phyloP scores from a whole-genome alignment of 1,140 invertebrate genomes.

The Pseudomyrmex gracilis region DNA sequence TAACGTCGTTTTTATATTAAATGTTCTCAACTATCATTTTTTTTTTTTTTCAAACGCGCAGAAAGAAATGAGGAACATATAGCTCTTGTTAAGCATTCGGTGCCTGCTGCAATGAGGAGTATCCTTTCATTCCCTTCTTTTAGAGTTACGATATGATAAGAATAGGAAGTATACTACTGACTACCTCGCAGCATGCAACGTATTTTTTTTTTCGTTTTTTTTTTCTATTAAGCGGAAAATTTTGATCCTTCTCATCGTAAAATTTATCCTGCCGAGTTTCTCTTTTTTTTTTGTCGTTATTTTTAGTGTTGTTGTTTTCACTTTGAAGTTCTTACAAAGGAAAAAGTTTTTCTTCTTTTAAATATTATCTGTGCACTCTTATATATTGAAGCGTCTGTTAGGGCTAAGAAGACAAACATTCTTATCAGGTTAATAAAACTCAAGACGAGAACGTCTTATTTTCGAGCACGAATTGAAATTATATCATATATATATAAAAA shows the following conservation, averaged over 20 bases:
- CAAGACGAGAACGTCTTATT: constrained; percentile 63
- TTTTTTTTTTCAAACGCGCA: constrained; percentile 72
- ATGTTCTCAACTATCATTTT: constrained; percentile 70
- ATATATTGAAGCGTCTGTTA: constrained; percentile 52
- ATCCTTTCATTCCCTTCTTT: constrained; percentile 53
- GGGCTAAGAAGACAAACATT: constrained; percentile 61
- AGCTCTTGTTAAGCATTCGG: constrained; percentile 68
- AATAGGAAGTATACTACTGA: constrained; percentile 69
- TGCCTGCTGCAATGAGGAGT: constrained; percentile 67
- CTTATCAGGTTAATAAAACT: constrained; percentile 56
- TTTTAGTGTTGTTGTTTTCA: too few relatives aligned
- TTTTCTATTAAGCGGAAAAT: constrained; percentile 62
- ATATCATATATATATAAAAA: constrained; percentile 55
- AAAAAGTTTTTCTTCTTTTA: constrained; percentile 58
- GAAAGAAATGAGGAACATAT: constrained; percentile 79
- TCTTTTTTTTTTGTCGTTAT: too few relatives aligned
- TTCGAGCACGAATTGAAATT: constrained; percentile 70
- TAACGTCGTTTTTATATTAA: constrained; percentile 67
- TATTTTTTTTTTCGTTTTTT: constrained; percentile 35
- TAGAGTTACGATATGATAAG: constrained; percentile 73
- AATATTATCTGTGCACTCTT: constrained; percentile 61
- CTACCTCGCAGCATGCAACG: constrained; percentile 75
- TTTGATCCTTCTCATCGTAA: constrained; percentile 50
- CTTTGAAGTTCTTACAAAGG: constrained; percentile 55
- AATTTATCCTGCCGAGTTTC: constrained; percentile 50